Percentiles rank a stretch among this genome's conserved stretches.
Conservation (phyloP, 2,113 vertebrate species). For the Pelecanoides urinatrix region DNA sequence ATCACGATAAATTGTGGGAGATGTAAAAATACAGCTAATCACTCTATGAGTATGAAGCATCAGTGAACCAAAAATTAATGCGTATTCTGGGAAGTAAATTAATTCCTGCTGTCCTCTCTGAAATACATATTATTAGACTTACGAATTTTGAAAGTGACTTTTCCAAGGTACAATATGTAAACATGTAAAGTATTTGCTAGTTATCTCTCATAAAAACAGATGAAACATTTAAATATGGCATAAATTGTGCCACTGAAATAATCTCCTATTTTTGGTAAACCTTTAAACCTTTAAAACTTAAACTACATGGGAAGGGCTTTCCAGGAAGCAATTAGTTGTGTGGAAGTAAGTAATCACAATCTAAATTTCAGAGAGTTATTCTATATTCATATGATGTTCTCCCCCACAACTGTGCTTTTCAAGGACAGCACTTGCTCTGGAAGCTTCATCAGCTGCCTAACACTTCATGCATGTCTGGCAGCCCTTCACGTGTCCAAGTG, state of each 20-base stretch:
- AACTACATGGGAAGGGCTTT: not conserved
- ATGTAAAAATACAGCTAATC: conserved; percentile 10
- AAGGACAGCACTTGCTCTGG: not conserved
- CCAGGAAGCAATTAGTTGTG: not conserved
- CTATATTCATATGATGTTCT: not conserved
- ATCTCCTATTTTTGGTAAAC: not conserved
- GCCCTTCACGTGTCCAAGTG: fast-evolving
- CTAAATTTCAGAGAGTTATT: not conserved
- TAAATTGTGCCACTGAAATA: not conserved
- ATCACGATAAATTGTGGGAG: not conserved
- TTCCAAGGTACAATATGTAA: not conserved
- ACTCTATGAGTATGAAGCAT: not conserved
- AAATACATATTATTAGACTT: not conserved
- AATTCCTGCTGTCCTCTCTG: not conserved
- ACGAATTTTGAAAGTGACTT: not conserved
- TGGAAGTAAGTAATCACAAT: not conserved
- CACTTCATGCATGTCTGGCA: not conserved
- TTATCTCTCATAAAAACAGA: not conserved
- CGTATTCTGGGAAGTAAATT: not conserved
- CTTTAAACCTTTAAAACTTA: not conserved
- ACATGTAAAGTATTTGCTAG: not conserved
- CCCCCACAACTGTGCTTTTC: not conserved
- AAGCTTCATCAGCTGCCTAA: not conserved
- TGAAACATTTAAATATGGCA: not conserved
- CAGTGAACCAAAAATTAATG: not conserved